Evolutionary conservation across 2,888 invertebrate genomes (phyloP), one percentile per base, ranked within the genome.

Genomic region (Atrina japonica): DNA sequence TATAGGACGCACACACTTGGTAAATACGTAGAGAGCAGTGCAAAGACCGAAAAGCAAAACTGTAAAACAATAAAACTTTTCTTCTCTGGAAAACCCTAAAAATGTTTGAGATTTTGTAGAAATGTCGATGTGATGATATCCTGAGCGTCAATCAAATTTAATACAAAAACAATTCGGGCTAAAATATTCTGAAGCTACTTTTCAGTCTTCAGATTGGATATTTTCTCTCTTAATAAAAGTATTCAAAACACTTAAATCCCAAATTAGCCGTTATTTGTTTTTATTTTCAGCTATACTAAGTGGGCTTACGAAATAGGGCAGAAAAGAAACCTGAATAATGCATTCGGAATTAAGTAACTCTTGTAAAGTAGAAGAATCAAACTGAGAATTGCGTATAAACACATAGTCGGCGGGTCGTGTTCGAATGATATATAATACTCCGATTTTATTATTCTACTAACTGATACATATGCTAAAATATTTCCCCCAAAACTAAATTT

Each of bases 151-250:
- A 56, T 76, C 67, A 55, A 69, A 73, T 64, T 70, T 76, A n/a
- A 56, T 64, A 27, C 60, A 61, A 65, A 59, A 70, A 56, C 52
- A 66, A 41, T 65, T 41, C 50, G 60, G 59, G 3, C 59, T 29
- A 55, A 76, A 73, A 53, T 70, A 76, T 35, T 76, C 55, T 52
- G 49, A 56, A 29, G 66, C 70, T 11, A 67, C 25, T 65, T 65
- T 76, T 66, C 70, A 72, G 40, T 75, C 75, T 59, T 73, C 70
- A 61, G 73, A 73, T 29, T 66, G 35, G 1, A 69, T 41, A 55
- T 55, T 70, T 50, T 70, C 59, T 66, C 66, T 72, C 47, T 56
- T 66, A 27, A 72, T 53, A 21, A 41, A 65, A 43, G 63, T 60
- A 35, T 71, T 73, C 5, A 71, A 23, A 25, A 16, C 49, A 14